phyloP scores from a whole-genome alignment of 1,140 invertebrate species.

The Portunus trituberculatus region DNA sequence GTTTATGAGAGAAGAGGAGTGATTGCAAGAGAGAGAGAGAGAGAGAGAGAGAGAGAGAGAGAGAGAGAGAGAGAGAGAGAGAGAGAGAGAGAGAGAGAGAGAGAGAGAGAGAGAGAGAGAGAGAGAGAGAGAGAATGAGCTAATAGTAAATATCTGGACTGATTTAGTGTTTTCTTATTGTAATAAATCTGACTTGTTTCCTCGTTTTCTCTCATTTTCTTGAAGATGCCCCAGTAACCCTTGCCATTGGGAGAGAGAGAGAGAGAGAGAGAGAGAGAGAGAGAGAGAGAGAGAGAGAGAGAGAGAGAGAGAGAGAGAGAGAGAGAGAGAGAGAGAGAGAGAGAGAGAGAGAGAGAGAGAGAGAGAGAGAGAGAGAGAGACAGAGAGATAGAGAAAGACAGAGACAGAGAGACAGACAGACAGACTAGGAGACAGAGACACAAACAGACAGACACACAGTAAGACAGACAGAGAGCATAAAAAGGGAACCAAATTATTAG shows the following conservation, averaged over 20 bases:
- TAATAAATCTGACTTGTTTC: too few species aligned
- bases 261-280: conserved; percentile 27
- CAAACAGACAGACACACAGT: too few species aligned
- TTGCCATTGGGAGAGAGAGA: not conserved
- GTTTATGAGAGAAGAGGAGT: conserved; percentile 8
- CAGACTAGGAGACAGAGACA: too few species aligned
- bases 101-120: conserved; percentile 44
- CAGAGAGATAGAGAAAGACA: conserved; percentile 18
- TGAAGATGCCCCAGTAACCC: too few species aligned
- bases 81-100: conserved; percentile 26
- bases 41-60: conserved; percentile 50
- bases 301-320: conserved; percentile 6
- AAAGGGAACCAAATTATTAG: too few species aligned
- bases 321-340: conserved; percentile 38
- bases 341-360: conserved; percentile 37
- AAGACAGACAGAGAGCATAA: not conserved
- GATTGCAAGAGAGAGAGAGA: not conserved
- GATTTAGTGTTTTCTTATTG: too few species aligned
- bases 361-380: conserved; percentile 2
- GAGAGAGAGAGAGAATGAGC: not conserved
- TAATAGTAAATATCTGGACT: too few species aligned
- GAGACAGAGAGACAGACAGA: conserved; percentile 10
- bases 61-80: conserved; percentile 37
- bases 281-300: not conserved
- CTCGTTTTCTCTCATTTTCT: too few species aligned